Evolutionary conservation across 1,140 invertebrate genomes (phyloP), one percentile per base, ranked within the genome.

Genomic region (Euglossa dilemma): DNA sequence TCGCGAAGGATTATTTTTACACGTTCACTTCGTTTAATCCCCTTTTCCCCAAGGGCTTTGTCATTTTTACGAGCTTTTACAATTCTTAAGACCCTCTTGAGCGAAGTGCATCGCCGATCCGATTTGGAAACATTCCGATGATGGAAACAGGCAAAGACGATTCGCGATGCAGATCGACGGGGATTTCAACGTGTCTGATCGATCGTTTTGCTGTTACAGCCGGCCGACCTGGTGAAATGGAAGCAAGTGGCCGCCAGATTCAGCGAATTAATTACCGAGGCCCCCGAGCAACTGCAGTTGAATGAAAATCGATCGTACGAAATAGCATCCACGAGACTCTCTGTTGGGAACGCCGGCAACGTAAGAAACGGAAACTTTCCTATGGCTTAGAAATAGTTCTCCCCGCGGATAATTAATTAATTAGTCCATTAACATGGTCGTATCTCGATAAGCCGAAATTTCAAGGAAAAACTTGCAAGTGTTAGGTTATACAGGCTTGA

Each of bases 251-350:
- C 91, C 43, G 75, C 84, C 25, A 89, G 91, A 69, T 87, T 92
- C 45, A 90, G 71, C 61, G 91, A 92, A 88, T 87, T 92, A 78
- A 91, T 92, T 63, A 91, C 89, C 28, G 91, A 91, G 85, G 90
- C 91, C 23, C 87, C 91, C 6, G 76, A 85, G 18, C 86, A 90
- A 79, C 84, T 91, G 14, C 73, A 67, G 47, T 66, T 67, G 28
- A 80, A 88, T 74, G 83, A 85, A 73, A 83, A 87, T 66, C 81
- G 61, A 70, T 59, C 25, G 14, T 66, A 54, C 57, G 63, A 50
- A 56, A 57, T 57, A n/a, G 80, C 47, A 82, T 76, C 72, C 1
- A 36, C n/a, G 50, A 43, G 25, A 6, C 52, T 25, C 4, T 4
- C 61, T 25, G 12, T 8, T 20, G 71, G 23, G 23, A 81, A 56